Evolutionary conservation across 2,888 invertebrate species (phyloP), one percentile per base, ranked within the genome.

Genomic region (Morpho achilles): DNA sequence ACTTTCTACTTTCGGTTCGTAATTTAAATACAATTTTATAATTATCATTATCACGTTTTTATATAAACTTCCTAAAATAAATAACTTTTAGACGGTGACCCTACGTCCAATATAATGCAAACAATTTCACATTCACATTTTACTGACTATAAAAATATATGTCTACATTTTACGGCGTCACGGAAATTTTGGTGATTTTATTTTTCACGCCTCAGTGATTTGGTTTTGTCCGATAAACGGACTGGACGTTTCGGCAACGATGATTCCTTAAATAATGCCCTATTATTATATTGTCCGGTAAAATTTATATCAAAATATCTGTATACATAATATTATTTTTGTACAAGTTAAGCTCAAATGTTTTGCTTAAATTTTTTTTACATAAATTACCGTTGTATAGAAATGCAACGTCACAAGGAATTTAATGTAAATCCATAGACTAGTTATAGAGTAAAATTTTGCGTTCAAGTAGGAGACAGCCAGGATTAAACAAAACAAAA

Each of bases 101-200:
- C 49, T 39, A 70, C 67, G 65, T 65, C 64, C 69, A 64, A 66
- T 63, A 63, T 61, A 67, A 69, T 68, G 68, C 72, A 73, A 75
- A 79, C 77, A 74, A 76, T 75, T 74, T 71, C 70, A 70, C 74
- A 74, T 73, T 73, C 74, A 68, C 71, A 69, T 76, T 81, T 82
- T 80, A 82, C 77, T 73, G 76, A 67, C 73, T 74, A 75, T 83
- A 80, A 84, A 83, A 80, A 80, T 76, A 76, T 75, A 71, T 54
- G 69, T 68, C 69, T 72, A 74, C 75, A 75, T 80, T 82, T 80
- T 80, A 77, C 74, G 71, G 67, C 67, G 66, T 66, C 66, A 67
- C 61, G 70, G 70, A 68, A 73, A 73, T 77, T 73, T 72, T 69
- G 69, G 66, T 65, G 68, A 69, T 74, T 77, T 71, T 72, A 69